phyloP scores from a whole-genome alignment of 2,113 vertebrate genomes.

The Tauraco erythrolophus region DNA sequence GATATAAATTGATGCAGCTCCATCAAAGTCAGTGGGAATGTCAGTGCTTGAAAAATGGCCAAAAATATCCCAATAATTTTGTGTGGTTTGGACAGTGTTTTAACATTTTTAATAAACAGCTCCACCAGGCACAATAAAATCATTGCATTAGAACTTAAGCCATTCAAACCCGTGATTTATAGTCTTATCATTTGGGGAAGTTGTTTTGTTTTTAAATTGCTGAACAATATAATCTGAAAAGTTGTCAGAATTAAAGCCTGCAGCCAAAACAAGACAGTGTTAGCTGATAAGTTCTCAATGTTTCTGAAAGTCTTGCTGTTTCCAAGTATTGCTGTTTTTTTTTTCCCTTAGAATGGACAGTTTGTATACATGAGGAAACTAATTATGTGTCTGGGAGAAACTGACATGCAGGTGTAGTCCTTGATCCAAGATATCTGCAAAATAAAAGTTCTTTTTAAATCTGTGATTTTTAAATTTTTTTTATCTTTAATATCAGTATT shows the following conservation, averaged over 20 bases:
- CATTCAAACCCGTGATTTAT: not conserved
- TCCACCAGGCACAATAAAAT: not conserved
- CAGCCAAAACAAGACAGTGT: not conserved
- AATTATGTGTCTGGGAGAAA: not conserved
- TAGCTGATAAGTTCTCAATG: not conserved
- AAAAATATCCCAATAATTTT: not conserved
- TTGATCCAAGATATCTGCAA: not conserved
- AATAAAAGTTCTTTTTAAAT: not conserved
- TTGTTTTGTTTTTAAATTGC: not conserved
- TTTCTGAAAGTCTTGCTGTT: not conserved
- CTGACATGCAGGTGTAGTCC: not conserved
- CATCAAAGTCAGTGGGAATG: not conserved
- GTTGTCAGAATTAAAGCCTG: not conserved
- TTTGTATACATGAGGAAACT: not conserved
- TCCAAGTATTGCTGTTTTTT: not conserved
- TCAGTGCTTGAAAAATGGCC: not conserved
- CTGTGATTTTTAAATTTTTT: not conserved
- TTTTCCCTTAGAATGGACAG: not conserved
- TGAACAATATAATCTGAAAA: constrained; percentile 6
- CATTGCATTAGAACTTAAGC: not conserved
- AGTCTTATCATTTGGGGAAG: not conserved
- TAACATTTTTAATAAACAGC: not conserved
- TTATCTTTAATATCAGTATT: not conserved
- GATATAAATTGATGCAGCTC: not conserved
- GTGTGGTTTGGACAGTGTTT: not conserved